Evolutionary conservation across 37 sponge, comb jelly and placozoan species (phyloP), one percentile per base, ranked within the genome.

Genomic region (Geodia barretti): DNA sequence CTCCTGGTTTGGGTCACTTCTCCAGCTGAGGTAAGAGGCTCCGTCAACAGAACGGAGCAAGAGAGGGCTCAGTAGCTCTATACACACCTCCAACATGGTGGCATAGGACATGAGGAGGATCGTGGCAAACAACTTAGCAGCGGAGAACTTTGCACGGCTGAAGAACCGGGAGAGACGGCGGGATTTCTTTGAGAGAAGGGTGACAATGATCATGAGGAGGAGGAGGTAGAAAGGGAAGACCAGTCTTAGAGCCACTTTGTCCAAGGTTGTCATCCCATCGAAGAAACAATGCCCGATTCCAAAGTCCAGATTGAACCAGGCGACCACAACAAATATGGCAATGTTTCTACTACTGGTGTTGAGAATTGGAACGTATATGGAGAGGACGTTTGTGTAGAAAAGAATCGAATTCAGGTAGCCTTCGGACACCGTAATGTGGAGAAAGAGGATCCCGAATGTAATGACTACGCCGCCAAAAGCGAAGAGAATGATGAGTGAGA

Each of bases 251-350:
- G 41, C 69, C 20, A 70, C 35, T 7, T 39, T 38, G 3, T 4
- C 41, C 28, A 88, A 39, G 21, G 83, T n/a, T 29, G 35, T 68
- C 88, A 87, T 87, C 0, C 83, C 83, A 82, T 77, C 60, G 62
- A 76, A 88, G 78, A 88, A 88, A 41, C 88, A 88, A 0, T 60
- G 19, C 58, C 70, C 78, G 63, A 88, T 68, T 21, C 88, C 83
- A 3, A 77, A 0, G 33, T 61, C 43, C 8, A 77, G 73, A 43
- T 82, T 88, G 11, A 88, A 60, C 47, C 43, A 66, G 5, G 72
- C 43, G 39, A 87, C 25, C 20, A 77, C 26, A 9, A 78, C 4
- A 41, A 70, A 62, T 36, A 35, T 33, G 4, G 30, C 8, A 9
- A 64, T 26, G 32, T 2, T 68, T 0, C 20, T 21, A 60, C 29